A percentile compares a stretch with the other conserved stretches of the same genome.
Evolutionary conservation across 2,888 invertebrate genomes (phyloP).

Genomic region (Lasioglossum morio): DNA sequence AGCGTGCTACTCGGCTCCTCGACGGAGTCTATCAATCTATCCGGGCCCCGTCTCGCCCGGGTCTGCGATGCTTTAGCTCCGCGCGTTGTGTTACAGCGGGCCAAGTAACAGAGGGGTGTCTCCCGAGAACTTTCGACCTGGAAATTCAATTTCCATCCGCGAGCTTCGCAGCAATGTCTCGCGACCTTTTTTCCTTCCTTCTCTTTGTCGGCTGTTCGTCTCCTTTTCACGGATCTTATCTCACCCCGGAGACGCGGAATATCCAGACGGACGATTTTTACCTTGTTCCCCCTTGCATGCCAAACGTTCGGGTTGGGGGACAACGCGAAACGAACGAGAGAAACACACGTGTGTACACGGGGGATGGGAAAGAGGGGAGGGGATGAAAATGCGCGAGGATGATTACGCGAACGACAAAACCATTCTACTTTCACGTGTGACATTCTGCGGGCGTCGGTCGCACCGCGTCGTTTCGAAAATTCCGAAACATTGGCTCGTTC

Average conservation of each 20-base stretch:
- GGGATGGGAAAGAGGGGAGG: neutral
- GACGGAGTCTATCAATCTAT: slow-evolving; percentile 34
- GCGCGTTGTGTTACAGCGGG: slow-evolving; percentile 47
- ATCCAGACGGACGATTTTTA: slow-evolving; percentile 56
- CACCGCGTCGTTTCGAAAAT: slow-evolving; percentile 32
- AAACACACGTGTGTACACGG: neutral
- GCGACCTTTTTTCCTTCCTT: slow-evolving; percentile 51
- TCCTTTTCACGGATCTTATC: slow-evolving; percentile 66
- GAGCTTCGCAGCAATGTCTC: slow-evolving; percentile 60
- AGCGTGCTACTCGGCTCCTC: slow-evolving; percentile 15
- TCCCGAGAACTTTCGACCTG: slow-evolving; percentile 72
- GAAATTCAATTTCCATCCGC: slow-evolving; percentile 72
- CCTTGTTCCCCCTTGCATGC: slow-evolving; percentile 30
- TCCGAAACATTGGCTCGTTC: slow-evolving; percentile 31
- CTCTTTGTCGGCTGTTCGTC: slow-evolving; percentile 19
- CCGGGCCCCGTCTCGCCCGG: slow-evolving; percentile 34
- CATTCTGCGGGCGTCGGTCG: slow-evolving; percentile 1
- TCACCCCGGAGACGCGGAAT: slow-evolving; percentile 62
- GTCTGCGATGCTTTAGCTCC: slow-evolving; percentile 48
- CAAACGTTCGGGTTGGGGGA: neutral
- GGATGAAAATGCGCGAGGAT: slow-evolving; percentile 1
- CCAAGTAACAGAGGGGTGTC: slow-evolving; percentile 61
- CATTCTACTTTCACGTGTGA: slow-evolving; percentile 21
- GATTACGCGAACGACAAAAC: slow-evolving; percentile 19
- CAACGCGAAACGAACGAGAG: neutral